Conservation (phyloP, 2,797 vertebrate genomes). For the Gastrophryne carolinensis region DNA sequence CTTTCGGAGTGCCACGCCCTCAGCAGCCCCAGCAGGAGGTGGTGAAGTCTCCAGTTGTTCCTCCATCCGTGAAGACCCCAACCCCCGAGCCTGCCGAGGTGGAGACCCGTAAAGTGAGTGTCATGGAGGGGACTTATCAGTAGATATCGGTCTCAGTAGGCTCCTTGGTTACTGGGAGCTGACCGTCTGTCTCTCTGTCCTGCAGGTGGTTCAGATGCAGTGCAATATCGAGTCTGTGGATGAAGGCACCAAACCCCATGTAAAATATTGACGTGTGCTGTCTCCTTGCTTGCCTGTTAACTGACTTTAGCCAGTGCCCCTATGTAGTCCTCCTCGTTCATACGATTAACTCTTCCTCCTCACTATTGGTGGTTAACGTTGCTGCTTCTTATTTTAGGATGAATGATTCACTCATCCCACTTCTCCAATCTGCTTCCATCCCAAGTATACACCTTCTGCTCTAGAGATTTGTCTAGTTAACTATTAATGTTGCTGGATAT, state of each 20-base stretch:
- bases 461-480: no score
- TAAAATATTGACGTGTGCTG: constrained; percentile 60
- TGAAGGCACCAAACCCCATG: constrained; percentile 92
- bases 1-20: constrained; percentile 89
- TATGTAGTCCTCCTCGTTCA: no score
- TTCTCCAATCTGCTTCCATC: no score
- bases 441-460: no score
- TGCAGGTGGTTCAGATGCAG: constrained; percentile 95
- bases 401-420: no score
- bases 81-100: constrained; percentile 95
- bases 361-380: no score
- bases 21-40: constrained; percentile 94
- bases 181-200: background rate
- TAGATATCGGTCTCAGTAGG: background rate
- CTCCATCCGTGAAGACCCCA: constrained; percentile 91
- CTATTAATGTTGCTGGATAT: no score
- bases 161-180: no score
- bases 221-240: constrained; percentile 97
- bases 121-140: background rate
- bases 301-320: no score
- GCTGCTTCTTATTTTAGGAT: no score
- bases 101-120: constrained; percentile 90
- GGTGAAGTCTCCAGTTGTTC: constrained; percentile 90
- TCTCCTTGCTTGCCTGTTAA: no score
- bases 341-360: no score